Conservation (phyloP, 2,797 vertebrate genomes). For the Hapalemur alaotrensis region DNA sequence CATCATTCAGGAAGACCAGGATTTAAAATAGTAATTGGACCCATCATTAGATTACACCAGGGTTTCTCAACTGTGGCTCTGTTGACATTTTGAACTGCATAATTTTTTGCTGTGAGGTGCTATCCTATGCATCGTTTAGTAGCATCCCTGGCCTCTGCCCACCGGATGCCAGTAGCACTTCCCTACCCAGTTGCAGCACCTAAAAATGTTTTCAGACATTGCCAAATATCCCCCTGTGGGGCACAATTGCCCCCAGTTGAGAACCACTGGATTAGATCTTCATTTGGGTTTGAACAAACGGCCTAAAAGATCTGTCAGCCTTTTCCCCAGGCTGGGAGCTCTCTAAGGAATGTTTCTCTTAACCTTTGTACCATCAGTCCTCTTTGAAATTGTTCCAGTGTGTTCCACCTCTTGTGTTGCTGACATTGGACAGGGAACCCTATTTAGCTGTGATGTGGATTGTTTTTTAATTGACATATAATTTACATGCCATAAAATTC, state of each 20-base stretch:
- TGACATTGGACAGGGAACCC: background rate
- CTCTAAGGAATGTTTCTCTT: background rate
- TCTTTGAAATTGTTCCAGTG: conserved; percentile 22
- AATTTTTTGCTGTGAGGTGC: background rate
- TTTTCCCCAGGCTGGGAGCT: background rate
- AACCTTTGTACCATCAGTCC: background rate
- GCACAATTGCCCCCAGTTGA: background rate
- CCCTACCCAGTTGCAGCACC: background rate
- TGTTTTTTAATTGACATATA: background rate
- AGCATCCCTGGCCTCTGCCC: background rate
- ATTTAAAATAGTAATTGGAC: background rate
- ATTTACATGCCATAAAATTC: background rate
- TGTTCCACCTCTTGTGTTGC: background rate
- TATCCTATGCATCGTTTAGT: background rate
- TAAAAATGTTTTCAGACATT: background rate
- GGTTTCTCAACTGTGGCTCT: background rate
- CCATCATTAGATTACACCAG: background rate
- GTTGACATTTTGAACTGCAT: background rate
- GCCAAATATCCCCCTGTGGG: background rate
- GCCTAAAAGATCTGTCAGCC: background rate
- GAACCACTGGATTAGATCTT: background rate
- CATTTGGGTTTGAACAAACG: background rate
- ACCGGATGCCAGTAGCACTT: background rate
- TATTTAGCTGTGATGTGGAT: background rate
- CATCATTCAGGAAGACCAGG: background rate